Evolutionary conservation across 2,888 invertebrate species (phyloP), one percentile per base, ranked within the genome.

Genomic region (Blastobasis lacticolella): DNA sequence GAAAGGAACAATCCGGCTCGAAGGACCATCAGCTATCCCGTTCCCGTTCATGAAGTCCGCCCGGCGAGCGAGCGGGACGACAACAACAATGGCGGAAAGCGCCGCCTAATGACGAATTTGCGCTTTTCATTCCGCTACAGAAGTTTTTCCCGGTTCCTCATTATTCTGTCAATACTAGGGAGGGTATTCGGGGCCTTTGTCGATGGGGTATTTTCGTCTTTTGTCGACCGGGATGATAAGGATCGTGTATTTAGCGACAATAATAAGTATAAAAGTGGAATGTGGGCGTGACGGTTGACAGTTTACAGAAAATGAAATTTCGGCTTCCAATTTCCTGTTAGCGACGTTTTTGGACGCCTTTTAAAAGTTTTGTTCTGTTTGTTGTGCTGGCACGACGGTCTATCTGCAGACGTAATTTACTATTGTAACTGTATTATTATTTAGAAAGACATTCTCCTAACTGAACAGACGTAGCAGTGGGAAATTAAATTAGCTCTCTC

Each of bases 61-160:
- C 57, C 57, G 55, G 56, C 57, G 75, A 58, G 66, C 55, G 75
- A 83, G 72, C 56, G 78, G 71, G 83, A 85, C 67, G 72, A 75
- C 71, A 61, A 71, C 74, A 80, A 86, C 82, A 87, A 86, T 85
- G 83, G 81, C 78, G 85, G 85, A 80, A 85, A 86, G 80, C 85
- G 85, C 84, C 83, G 81, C 82, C 88, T 87, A 88, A 88, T 88
- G 88, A 86, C 88, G 88, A 88, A 88, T 88, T 88, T 88, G 88
- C 87, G 88, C 87, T 88, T 87, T 88, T 88, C 88, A 88, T 87
- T 86, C 84, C 86, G 85, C 84, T 82, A 87, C 87, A 87, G 79
- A 87, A 88, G 86, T 88, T 88, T 88, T 88, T 87, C 87, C 83
- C 87, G 85, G 81, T 83, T 81, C 72, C 79, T 86, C 84, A 83